Evolutionary conservation across 2,888 invertebrate genomes (phyloP).

Genomic region (Polyploca ridens): DNA sequence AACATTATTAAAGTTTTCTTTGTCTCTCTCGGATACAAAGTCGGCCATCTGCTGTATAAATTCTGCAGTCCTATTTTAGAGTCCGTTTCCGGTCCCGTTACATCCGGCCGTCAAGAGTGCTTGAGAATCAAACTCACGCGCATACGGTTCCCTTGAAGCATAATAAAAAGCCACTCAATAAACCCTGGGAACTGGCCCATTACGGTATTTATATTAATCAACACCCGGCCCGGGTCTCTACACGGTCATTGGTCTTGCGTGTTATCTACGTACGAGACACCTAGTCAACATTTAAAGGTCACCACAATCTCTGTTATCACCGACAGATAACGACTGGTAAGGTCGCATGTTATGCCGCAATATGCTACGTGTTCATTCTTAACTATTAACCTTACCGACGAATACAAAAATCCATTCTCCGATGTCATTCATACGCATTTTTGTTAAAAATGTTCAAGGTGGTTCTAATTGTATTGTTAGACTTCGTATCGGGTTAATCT

Average conservation of each 20-base stretch:
- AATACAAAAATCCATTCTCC: slow-evolving; percentile 34
- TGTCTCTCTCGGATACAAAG: slow-evolving; percentile 52
- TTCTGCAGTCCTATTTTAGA: slow-evolving; percentile 60
- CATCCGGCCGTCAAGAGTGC: slow-evolving; percentile 73
- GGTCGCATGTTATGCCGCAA: slow-evolving; percentile 73
- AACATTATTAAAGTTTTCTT: slow-evolving; percentile 41
- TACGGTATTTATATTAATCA: slow-evolving; percentile 30
- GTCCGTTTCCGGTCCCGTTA: slow-evolving; percentile 76
- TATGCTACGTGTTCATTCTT: slow-evolving; percentile 41
- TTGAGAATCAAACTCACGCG: slow-evolving; percentile 55
- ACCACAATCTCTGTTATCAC: slow-evolving; percentile 75
- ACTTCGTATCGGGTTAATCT: slow-evolving; percentile 80
- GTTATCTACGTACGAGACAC: slow-evolving; percentile 70
- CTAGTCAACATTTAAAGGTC: slow-evolving; percentile 79
- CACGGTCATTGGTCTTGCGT: slow-evolving; percentile 78
- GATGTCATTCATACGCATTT: slow-evolving; percentile 44
- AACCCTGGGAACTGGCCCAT: slow-evolving; percentile 52
- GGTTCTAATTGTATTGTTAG: slow-evolving; percentile 61
- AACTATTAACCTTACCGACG: slow-evolving; percentile 32
- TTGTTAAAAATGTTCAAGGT: slow-evolving; percentile 68
- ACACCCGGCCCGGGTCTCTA: slow-evolving; percentile 37
- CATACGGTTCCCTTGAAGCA: slow-evolving; percentile 47
- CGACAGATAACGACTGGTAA: slow-evolving; percentile 68
- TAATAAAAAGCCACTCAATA: slow-evolving; percentile 37
- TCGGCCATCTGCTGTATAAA: slow-evolving; percentile 65